Base-by-base conservation (phyloP, 2,888 invertebrate species). In the Dicycla oo region DNA sequence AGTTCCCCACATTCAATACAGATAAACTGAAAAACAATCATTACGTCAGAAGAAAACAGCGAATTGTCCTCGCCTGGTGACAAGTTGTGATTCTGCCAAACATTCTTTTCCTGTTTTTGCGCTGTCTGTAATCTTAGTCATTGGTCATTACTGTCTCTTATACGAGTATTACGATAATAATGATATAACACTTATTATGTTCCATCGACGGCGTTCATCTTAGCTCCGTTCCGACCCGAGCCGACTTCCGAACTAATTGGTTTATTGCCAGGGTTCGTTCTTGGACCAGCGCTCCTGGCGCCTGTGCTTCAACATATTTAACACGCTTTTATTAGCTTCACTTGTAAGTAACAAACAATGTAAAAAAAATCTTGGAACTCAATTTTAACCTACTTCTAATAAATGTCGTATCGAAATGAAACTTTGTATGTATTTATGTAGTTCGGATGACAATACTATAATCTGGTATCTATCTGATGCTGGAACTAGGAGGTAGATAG, bases 51-150 rank as follows among this genome's bases (percentile, higher is more conserved):
- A 58, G 73, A 75, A 69, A 73, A 66, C 20, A 66, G 43, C 51
- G 49, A 51, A 38, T 54, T 34, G 75, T 73, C 83, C 81, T 83
- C 81, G 81, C 49, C 49, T 63, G 23, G 43, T 68, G 58, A 64
- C 47, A 56, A 51, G 38, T 66, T 81, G 81, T 81, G 45, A 26
- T 57, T 40, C 34, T 83, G 83, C 77, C 84, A 80, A 82, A 66
- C n/a, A 72, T 73, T 73, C 56, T 63, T 77, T 85, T 78, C 74
- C 77, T 73, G 62, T 64, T 74, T 76, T 57, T 60, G 30, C 23
- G 30, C 43, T 30, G 18, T 54, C 7, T 51, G 38, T 63, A 34
- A 47, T 61, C 30, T 58, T 45, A 70, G 34, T 80, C 60, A 74
- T 34, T 74, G 13, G 40, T 61, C 34, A 26, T 67, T 38, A 49